Evolutionary conservation across 1,140 invertebrate species (phyloP), one percentile per base, ranked within the genome.

Genomic region (Platyura marginata): DNA sequence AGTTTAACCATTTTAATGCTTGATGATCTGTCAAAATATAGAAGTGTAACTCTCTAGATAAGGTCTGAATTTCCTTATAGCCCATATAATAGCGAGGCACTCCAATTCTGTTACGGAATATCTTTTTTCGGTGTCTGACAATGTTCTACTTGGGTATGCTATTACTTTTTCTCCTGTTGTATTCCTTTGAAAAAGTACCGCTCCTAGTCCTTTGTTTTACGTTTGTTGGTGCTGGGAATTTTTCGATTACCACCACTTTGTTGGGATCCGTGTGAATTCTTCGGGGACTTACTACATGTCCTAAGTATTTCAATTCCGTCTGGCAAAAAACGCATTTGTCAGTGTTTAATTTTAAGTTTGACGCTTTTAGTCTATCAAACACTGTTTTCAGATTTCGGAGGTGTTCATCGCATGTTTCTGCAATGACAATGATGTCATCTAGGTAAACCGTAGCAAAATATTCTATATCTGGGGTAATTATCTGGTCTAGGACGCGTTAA

Each of bases 341-440:
- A 3, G 61, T 44, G 29, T 64, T 69, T 2, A 69, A 49, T 21
- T 62, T 67, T 3, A 71, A 46, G 19, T 55, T 53, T 19, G 61
- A 55, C n/a, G 47, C 40, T 16, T 44, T 38, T 2, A 69, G 44
- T 21, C 50, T 46, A 5, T 53, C 38, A 3, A 65, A 49, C 1
- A 70, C 53, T 4, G n/a, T n/a, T 3, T 9, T 18, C 20, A 38
- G 19, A 3, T 18, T 18, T 20, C 19, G 3, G 25, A 50, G 3
- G 46, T 55, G 49, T 23, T 46, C 25, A 8, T 52, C 44, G 21
- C 55, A 55, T 1, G 39, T 44, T 11, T 44, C 18, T 1, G 48
- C 41, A 8, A 50, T 25, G 11, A 54, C 42, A 2, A 56, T 45
- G 2, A 59, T 41, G 25, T 57, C 51, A 29, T 55, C 55, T 10